Conservation (phyloP, 2,888 invertebrate genomes). For the Cancer borealis region DNA sequence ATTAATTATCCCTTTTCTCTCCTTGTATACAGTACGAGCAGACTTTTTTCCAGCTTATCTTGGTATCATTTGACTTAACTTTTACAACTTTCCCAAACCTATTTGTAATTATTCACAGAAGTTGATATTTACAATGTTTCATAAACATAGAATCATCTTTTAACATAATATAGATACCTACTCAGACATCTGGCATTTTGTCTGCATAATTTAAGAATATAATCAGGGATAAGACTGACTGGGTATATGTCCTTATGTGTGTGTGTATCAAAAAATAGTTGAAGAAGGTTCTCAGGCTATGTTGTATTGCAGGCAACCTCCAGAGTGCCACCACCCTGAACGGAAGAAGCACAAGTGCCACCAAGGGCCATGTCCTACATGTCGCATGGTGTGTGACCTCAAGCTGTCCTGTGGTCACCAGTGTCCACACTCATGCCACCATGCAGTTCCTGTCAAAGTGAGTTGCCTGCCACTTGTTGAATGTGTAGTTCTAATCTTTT, state of each 20-base stretch:
- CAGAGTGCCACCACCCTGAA: constrained; percentile 90
- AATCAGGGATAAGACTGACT: too few species aligned
- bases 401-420: constrained; percentile 84
- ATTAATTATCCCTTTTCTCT: too few species aligned
- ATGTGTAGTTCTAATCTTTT: too few species aligned
- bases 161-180: background rate
- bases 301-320: constrained; percentile 83
- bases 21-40: too few species aligned
- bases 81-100: background rate
- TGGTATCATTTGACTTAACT: background rate
- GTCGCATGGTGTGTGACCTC: constrained; percentile 87
- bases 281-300: background rate
- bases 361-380: constrained; percentile 90
- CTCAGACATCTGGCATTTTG: background rate
- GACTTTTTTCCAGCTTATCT: background rate
- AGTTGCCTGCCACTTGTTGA: constrained; percentile 78
- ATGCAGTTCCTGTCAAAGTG: constrained; percentile 85
- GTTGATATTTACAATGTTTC: background rate
- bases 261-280: background rate
- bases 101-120: background rate
- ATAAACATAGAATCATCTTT: background rate
- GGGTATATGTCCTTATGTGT: background rate
- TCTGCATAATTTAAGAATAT: background rate
- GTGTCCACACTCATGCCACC: constrained; percentile 88
- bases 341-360: constrained; percentile 90